A percentile compares a stretch with the other conserved stretches of the same genome.
These are phyloP conservation scores for Phymastichus coffea DNA, from an alignment of 1,140 invertebrate species.

Conservation along the genomic window DNA sequence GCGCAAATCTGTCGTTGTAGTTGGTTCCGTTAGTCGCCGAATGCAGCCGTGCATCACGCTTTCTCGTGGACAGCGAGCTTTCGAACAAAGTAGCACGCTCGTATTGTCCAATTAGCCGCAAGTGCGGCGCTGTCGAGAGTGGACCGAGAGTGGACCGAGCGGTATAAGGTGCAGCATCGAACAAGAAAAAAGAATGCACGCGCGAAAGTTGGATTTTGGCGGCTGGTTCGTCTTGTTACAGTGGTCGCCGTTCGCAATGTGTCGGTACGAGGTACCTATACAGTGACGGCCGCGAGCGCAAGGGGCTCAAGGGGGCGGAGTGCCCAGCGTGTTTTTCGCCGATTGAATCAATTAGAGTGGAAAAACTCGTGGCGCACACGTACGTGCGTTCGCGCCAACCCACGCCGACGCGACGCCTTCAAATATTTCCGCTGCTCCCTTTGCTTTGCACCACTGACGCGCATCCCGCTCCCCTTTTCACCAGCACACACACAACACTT, in stretches of 20 bases:
- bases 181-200: slow-evolving; percentile 18
- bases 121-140: too few relatives aligned
- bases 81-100: too few relatives aligned
- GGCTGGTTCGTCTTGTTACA: slow-evolving; percentile 53
- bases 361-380: slow-evolving; percentile 32
- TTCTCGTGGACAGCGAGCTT: too few relatives aligned
- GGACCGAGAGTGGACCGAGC: too few relatives aligned
- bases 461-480: not conserved
- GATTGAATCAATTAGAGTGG: slow-evolving; percentile 53
- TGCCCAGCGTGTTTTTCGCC: slow-evolving; percentile 48
- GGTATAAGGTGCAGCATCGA: slow-evolving; percentile 17
- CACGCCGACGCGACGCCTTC: too few relatives aligned
- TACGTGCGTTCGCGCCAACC: not conserved
- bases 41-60: too few relatives aligned
- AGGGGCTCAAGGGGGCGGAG: slow-evolving; percentile 30
- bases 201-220: slow-evolving; percentile 41
- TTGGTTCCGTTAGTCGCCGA: too few relatives aligned
- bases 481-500: too few relatives aligned
- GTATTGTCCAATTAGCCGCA: too few relatives aligned
- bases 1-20: too few relatives aligned
- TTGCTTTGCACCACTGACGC: not conserved
- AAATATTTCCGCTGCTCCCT: not conserved
- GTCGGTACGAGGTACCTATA: too few relatives aligned
- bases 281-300: too few relatives aligned
- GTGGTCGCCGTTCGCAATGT: slow-evolving; percentile 41